Evolutionary conservation across 2,888 invertebrate genomes (phyloP).

Genomic region (Drosophila merina): DNA sequence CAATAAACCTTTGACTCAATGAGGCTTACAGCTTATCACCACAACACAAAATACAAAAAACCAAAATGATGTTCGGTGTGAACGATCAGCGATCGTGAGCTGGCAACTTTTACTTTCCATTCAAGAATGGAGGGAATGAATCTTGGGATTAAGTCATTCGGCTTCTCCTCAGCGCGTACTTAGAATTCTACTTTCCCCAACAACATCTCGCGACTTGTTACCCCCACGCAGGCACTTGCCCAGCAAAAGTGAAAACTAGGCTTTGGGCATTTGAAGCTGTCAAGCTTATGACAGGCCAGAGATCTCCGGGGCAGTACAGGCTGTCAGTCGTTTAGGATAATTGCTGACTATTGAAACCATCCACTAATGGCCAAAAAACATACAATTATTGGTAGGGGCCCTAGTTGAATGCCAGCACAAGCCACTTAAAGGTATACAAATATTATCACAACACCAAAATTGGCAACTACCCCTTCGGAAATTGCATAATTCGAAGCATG

Average conservation of each 20-base stretch:
- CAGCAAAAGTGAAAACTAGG: slow-evolving; percentile 61
- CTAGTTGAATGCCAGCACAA: slow-evolving; percentile 19
- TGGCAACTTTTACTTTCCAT: slow-evolving; percentile 73
- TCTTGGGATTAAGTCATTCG: slow-evolving; percentile 57
- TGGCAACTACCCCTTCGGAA: slow-evolving; percentile 32
- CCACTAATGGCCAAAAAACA: slow-evolving; percentile 14
- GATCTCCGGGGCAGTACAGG: slow-evolving; percentile 4
- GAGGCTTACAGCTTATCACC: slow-evolving; percentile 63
- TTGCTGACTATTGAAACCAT: slow-evolving; percentile 43
- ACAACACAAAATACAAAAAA: not conserved
- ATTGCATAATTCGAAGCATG: slow-evolving; percentile 48
- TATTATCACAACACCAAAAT: slow-evolving; percentile 34
- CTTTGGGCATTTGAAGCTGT: slow-evolving; percentile 16
- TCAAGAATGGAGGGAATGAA: slow-evolving; percentile 57
- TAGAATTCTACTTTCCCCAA: slow-evolving; percentile 62
- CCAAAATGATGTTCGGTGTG: slow-evolving; percentile 36
- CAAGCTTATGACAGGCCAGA: slow-evolving; percentile 7
- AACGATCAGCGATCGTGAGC: slow-evolving; percentile 54
- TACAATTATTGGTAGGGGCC: slow-evolving; percentile 44
- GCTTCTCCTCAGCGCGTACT: slow-evolving; percentile 45
- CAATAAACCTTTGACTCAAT: slow-evolving; percentile 76
- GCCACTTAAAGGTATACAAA: slow-evolving; percentile 21
- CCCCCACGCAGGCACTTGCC: slow-evolving; percentile 46
- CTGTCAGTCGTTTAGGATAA: slow-evolving; percentile 27
- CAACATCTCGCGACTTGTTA: slow-evolving; percentile 31